Evolutionary conservation across 2,113 vertebrate species (phyloP).

Genomic region (Cygnus buccinator): DNA sequence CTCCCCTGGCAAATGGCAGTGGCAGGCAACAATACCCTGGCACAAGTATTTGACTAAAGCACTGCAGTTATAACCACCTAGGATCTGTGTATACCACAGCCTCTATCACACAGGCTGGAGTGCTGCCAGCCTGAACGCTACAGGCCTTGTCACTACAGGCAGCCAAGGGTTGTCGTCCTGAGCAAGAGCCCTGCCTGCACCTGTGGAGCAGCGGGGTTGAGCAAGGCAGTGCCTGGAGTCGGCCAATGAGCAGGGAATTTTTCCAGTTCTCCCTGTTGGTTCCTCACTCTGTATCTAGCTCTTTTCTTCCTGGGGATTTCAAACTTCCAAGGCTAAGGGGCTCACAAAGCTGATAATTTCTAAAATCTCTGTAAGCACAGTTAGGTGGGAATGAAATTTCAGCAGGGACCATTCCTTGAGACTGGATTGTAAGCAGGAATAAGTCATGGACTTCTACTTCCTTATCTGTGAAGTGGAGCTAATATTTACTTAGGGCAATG

Average conservation of each 20-base stretch:
- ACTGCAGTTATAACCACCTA: background rate
- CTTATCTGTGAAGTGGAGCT: background rate
- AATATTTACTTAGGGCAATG: background rate
- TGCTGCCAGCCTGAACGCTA: background rate
- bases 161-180: background rate
- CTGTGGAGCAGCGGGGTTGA: background rate
- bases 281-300: background rate
- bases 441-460: background rate
- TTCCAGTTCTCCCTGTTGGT: background rate
- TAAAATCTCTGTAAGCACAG: accelerated
- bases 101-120: background rate
- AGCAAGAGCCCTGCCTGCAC: background rate
- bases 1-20: background rate
- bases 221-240: background rate
- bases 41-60: background rate
- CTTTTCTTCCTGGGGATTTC: background rate
- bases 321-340: background rate
- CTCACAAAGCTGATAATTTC: background rate
- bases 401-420: background rate
- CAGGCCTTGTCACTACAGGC: background rate
- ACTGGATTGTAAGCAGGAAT: background rate
- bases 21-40: background rate
- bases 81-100: too few species aligned
- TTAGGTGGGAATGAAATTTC: background rate
- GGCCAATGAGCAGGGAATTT: background rate